Conservation (phyloP, 2,113 vertebrate species). For the Bubalus kerabau region DNA sequence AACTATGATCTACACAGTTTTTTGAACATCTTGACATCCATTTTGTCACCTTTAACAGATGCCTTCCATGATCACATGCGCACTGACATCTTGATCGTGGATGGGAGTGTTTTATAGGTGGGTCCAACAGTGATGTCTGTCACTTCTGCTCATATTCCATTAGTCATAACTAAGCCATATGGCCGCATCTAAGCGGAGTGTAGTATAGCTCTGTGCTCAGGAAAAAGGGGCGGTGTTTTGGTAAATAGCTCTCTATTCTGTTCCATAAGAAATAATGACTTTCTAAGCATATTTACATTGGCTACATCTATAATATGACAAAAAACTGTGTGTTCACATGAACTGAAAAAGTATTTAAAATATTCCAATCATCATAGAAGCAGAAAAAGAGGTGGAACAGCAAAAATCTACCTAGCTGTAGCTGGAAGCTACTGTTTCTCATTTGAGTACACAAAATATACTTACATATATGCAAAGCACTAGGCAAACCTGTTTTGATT, state of each 20-base stretch:
- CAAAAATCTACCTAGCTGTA: background rate
- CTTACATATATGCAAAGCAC: slow-evolving; percentile 16
- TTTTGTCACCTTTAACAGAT: background rate
- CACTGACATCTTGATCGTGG: background rate
- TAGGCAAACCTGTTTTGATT: slow-evolving; percentile 14
- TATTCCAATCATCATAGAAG: background rate
- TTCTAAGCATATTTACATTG: background rate
- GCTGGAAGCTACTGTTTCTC: background rate
- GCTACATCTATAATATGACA: background rate
- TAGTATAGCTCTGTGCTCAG: background rate
- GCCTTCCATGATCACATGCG: background rate
- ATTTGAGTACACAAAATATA: background rate
- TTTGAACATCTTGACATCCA: background rate
- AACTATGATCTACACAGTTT: background rate
- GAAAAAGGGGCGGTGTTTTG: background rate
- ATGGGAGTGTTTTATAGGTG: background rate
- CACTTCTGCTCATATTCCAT: background rate
- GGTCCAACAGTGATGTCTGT: background rate
- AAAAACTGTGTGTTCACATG: background rate
- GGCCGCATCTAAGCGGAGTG: background rate
- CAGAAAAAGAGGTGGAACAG: background rate
- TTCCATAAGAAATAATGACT: background rate
- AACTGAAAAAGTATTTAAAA: background rate
- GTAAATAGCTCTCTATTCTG: background rate
- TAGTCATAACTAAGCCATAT: background rate